Evolutionary conservation across 1,140 invertebrate species (phyloP), one percentile per base, ranked within the genome.

Genomic region (Cecropterus lyciades): DNA sequence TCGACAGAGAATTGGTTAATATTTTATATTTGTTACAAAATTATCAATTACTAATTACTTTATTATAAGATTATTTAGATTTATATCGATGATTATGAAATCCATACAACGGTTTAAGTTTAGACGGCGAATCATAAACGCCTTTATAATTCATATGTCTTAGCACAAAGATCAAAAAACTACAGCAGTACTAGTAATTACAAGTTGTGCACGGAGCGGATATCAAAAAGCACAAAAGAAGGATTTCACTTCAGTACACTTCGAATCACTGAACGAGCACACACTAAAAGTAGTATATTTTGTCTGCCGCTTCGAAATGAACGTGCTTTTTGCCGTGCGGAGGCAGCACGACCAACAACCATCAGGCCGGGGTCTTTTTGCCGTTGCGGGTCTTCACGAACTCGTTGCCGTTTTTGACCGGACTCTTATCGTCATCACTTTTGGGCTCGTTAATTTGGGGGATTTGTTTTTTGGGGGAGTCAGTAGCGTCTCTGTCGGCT

Each of bases 391-490:
- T n/a, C 0, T 67, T 64, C 42, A 57, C 62, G 20, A 51, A 68
- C 43, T 63, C 70, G 57, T 67, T 72, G 15, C 40, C 53, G 69
- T 24, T 67, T 67, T 65, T 68, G n/a, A 20, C 45, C 37, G 80
- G 73, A 45, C 76, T 75, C 42, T 73, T 72, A 27, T 77, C 80
- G 11, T 79, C 81, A 20, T 82, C 80, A 67, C 77, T 77, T 62
- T 67, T 75, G 1, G 87, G 87, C 70, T 88, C 89, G 37, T 89
- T 85, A 15, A 92, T 92, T 70, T 90, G 77, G 14, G 89, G 89
- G 16, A 92, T 90, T 15, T 77, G 74, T 71, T 69, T 76, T 67
- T 77, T 79, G 0, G 59, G 52, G 3, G 57, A 17, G 8, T 83
- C 81, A 10, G 48, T 48, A n/a, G 70, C 70, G 24, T 85, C 74